Evolutionary conservation across 2,888 invertebrate species (phyloP).

Genomic region (Amphipoea lucens): DNA sequence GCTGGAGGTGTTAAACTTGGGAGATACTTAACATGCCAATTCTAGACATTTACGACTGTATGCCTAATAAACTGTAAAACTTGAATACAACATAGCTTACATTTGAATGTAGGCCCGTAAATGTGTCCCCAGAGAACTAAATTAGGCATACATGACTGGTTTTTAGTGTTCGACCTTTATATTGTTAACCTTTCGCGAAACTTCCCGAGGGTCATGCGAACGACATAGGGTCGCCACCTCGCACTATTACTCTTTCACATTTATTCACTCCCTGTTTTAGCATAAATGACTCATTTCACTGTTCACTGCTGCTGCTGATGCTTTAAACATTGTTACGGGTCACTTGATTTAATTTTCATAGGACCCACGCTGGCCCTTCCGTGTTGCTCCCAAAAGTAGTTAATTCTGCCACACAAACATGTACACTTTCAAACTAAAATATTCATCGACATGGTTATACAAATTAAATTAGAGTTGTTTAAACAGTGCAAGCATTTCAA

Average conservation of each 20-base stretch:
- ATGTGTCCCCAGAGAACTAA: conserved; percentile 64
- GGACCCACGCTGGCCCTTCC: conserved; percentile 38
- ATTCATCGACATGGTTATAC: conserved; percentile 11
- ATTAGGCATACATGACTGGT: conserved; percentile 73
- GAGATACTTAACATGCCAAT: conserved; percentile 23
- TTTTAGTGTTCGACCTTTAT: conserved; percentile 78
- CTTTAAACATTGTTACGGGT: conserved; percentile 63
- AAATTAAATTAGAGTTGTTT: conserved; percentile 15
- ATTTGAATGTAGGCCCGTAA: conserved; percentile 49
- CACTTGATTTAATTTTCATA: conserved; percentile 69
- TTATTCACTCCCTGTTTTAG: conserved; percentile 64
- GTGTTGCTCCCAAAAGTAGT: conserved; percentile 13
- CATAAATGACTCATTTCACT: conserved; percentile 59
- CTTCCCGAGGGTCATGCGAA: conserved; percentile 68
- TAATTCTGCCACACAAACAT: conserved; percentile 18
- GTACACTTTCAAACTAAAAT: neutral
- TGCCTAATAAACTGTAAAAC: conserved; percentile 27
- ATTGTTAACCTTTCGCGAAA: conserved; percentile 78
- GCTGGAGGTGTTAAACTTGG: conserved; percentile 26
- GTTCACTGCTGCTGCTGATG: conserved; percentile 29
- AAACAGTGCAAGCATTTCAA: conserved; percentile 27
- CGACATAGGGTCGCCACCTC: conserved; percentile 62
- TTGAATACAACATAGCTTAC: conserved; percentile 19
- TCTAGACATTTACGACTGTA: conserved; percentile 14
- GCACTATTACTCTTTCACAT: conserved; percentile 65